Evolutionary conservation across 2,797 vertebrate genomes (phyloP).

Genomic region (Phoeniculus purpureus): DNA sequence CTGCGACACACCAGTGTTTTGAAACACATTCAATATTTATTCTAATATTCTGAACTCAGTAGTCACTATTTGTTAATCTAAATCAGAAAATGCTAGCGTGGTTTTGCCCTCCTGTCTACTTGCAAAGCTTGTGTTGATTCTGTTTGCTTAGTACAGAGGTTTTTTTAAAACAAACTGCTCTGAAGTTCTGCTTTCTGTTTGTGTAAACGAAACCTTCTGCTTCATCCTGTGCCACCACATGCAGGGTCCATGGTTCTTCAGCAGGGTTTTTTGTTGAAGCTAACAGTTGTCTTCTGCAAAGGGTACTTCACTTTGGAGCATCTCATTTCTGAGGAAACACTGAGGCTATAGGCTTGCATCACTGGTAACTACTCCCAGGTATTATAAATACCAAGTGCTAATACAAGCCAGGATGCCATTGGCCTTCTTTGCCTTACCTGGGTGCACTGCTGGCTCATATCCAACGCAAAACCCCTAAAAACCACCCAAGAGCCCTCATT

Average conservation of each 20-base stretch:
- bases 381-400: not conserved
- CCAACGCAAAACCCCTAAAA: no score
- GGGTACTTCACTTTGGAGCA: not conserved
- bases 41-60: not conserved
- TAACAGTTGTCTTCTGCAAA: not conserved
- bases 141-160: not conserved
- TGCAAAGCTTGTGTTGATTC: not conserved
- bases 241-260: not conserved
- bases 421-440: no score
- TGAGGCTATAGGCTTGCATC: not conserved
- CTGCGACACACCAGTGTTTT: not conserved
- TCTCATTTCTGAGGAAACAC: not conserved
- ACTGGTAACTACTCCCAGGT: rapidly evolving
- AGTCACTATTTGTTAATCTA: not conserved
- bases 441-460: no score
- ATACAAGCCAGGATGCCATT: no score
- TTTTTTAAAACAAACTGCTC: not conserved
- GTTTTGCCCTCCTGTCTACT: not conserved
- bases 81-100: not conserved
- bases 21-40: not conserved
- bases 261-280: not conserved
- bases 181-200: not conserved
- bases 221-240: not conserved
- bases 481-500: no score
- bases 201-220: not conserved